Evolutionary conservation across 1,140 invertebrate species (phyloP).

Genomic region (Drosophila melanogaster): Release_6_plus_ISO1_MT NT_033779.5:18290501-18291000

Average conservation of each 20-base stretch:
- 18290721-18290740: conserved; percentile 60
- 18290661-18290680: conserved; percentile 23
- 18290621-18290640: conserved; percentile 70
- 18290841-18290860: conserved; percentile 26
- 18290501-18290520: neutral
- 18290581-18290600: conserved; percentile 11
- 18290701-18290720: conserved; percentile 9
- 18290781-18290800: conserved; percentile 27
- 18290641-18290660: conserved; percentile 54
- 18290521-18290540: conserved; percentile 12
- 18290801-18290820: conserved; percentile 57
- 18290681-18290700: conserved; percentile 30
- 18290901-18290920: conserved; percentile 69
- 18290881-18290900: conserved; percentile 34
- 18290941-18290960: neutral
- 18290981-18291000: conserved; percentile 50
- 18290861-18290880: conserved; percentile 12
- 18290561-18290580: conserved; percentile 62
- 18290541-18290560: conserved; percentile 49
- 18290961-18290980: conserved; percentile 23
- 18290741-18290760: conserved; percentile 80
- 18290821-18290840: conserved; percentile 40
- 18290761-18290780: conserved; percentile 62
- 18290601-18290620: conserved; percentile 52
- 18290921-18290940: conserved; percentile 45